Percentiles rank a stretch among this genome's conserved stretches.
These are phyloP conservation scores for Caenorhabditis briggsae DNA, from an alignment of 1,140 invertebrate genomes.

Conservation along the genomic window DNA sequence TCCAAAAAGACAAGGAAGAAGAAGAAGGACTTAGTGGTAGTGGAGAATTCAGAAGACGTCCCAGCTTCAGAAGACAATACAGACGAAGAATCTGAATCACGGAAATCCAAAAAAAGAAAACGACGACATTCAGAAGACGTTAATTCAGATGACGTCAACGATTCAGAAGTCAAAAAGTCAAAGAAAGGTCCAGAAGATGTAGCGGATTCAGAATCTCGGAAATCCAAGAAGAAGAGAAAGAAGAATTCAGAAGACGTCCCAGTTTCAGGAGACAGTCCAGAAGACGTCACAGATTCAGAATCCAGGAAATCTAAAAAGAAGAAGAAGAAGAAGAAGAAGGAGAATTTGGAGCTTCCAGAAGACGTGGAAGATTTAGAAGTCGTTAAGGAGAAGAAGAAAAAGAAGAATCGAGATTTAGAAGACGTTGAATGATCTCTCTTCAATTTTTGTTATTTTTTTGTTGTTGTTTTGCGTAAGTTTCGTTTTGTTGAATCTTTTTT, in stretches of 20 bases:
- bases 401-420: background rate
- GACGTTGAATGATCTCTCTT: background rate
- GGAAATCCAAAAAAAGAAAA: background rate
- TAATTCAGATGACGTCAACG: background rate
- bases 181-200: too few relatives aligned
- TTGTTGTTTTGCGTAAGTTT: too few relatives aligned
- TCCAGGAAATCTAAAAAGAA: background rate
- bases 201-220: too few relatives aligned
- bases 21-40: too few relatives aligned
- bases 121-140: background rate
- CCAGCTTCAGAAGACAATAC: background rate
- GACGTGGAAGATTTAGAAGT: conserved; percentile 1
- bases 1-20: too few relatives aligned
- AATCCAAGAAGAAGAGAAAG: too few relatives aligned
- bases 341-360: background rate
- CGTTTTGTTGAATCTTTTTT: too few relatives aligned
- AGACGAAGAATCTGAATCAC: background rate
- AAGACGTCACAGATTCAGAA: background rate
- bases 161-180: too few relatives aligned
- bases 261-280: too few relatives aligned
- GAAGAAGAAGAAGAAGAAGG: conserved; percentile 2
- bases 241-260: too few relatives aligned
- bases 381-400: background rate
- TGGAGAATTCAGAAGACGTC: too few relatives aligned
- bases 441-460: background rate